Base-by-base conservation (phyloP, 2,888 invertebrate species). In the Andricus curvator region DNA sequence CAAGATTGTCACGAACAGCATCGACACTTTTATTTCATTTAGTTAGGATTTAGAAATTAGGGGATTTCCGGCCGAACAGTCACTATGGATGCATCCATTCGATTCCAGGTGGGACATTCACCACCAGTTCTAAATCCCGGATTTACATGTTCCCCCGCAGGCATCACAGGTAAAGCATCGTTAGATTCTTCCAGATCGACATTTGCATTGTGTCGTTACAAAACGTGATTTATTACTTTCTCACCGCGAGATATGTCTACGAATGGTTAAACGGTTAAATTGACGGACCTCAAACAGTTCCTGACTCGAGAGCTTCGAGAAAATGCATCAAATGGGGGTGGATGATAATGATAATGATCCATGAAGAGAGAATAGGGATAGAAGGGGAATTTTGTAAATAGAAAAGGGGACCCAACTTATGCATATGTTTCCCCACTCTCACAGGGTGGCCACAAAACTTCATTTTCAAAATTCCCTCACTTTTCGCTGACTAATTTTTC, bases 181-280 rank as follows among this genome's bases (percentile, higher is more conserved):
- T 44, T 68, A 62, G 62, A 62, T 29, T 20, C 48, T 3, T 48
- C 48, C 17, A 56, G 74, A 74, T 74, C 51, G 51, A 74, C 51
- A 29, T 74, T 56, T 74, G 74, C 51, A 74, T 74, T 74, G 74
- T 74, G 4, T 33, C 5, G 29, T 20, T 4, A 74, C 74, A 74
- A 74, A 74, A 74, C 74, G 29, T 74, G 74, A 74, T 74, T 74
- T 51, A 74, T 74, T 74, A n/a, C 74, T 51, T 1, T 74, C 74
- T 51, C 20, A 74, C 33, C 33, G 56, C 74, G 56, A 74, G 29
- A 70, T 70, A 25, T 29, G 29, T 48, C 68, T n/a, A 13, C 13
- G 22, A 70, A 48, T 70, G 20, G 48, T 25, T 48, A 25, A 25
- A 74, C n/a, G 5, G 25, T 25, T 48, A 25, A 25, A 74, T 33